Evolutionary conservation across 2,113 vertebrate species (phyloP), one percentile per base, ranked within the genome.

Genomic region (Channa maculata): DNA sequence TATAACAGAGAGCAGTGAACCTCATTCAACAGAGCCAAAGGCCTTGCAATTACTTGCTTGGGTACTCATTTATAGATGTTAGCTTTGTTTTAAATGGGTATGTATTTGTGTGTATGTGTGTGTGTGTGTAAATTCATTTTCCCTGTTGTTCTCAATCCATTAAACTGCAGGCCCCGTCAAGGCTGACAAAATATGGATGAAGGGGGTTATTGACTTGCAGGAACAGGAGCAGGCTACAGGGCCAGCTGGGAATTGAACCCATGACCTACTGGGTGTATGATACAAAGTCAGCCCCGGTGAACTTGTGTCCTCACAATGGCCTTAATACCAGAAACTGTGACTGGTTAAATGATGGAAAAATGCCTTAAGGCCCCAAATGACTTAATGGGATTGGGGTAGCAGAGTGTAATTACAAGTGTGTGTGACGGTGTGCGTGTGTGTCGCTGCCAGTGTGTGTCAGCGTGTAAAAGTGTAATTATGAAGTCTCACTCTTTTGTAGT

Each of bases 391-490:
- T 86, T 86, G 87, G 80, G 77, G 82, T 36, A 62, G 81, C n/a
- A 24, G 75, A 71, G 73, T 88, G 90, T 91, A 92, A 91, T 90
- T 90, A 91, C 88, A 84, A 87, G 72, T 68, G 63, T 80, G 74
- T 77, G 51, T 59, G 71, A 57, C 57, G 64, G 78, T 83, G 73
- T 71, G 69, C 45, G 24, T 33, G 66, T 66, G 54, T 68, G 24
- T 24, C 24, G 24, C 24, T 24, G 24, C 24, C 5, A 34, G 55
- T 65, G 58, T 52, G 83, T 66, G 75, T 71, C 9, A 14, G 58
- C n/a, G 86, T 80, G 86, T 81, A 75, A 88, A 86, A 89, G 85
- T 91, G 83, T 91, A 92, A 92, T 92, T 92, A 92, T 87, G 66
- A 87, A 84, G 76, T 84, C 80, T 83, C 62, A 83, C 85, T 85